Evolutionary conservation across 2,888 invertebrate species (phyloP).

Genomic region (Drosophila nigricruria): DNA sequence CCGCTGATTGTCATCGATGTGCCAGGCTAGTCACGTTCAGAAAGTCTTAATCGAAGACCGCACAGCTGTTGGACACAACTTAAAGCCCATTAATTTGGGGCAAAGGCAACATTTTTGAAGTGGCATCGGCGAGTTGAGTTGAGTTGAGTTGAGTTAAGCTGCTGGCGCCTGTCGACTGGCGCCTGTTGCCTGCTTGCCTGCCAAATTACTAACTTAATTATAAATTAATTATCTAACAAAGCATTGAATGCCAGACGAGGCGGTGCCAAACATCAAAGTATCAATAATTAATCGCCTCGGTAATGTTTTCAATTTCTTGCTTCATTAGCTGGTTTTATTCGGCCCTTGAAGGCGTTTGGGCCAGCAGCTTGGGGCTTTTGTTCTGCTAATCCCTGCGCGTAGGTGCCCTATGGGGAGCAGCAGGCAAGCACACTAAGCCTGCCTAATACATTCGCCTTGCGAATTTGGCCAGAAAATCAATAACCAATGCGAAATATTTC

Average conservation of each 20-base stretch:
- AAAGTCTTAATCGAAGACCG: conserved; percentile 67
- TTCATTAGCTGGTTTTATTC: conserved; percentile 74
- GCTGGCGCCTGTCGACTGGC: conserved; percentile 14
- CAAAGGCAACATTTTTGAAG: conserved; percentile 36
- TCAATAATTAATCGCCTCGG: conserved; percentile 79
- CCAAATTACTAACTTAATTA: conserved; percentile 75
- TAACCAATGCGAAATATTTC: conserved; percentile 31
- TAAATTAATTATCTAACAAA: conserved; percentile 74
- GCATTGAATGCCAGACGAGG: conserved; percentile 40
- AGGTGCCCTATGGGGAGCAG: conserved; percentile 18
- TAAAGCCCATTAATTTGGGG: conserved; percentile 58
- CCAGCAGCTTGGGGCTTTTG: conserved; percentile 36
- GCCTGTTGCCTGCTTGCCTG: conserved; percentile 23
- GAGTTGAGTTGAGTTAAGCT: conserved; percentile 14
- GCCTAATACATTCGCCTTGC: conserved; percentile 9
- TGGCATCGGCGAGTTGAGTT: conserved; percentile 21
- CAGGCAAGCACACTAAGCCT: conserved; percentile 16
- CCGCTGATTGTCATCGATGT: conserved; percentile 54
- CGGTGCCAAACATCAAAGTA: conserved; percentile 71
- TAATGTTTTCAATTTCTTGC: conserved; percentile 81
- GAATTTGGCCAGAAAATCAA: conserved; percentile 41
- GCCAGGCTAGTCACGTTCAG: conserved; percentile 70
- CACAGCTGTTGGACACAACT: conserved; percentile 59
- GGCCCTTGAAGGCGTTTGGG: conserved; percentile 41
- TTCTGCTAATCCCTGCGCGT: conserved; percentile 41